Base-by-base conservation (phyloP, 1,140 invertebrate genomes). In the Drosophila lacteicornis region DNA sequence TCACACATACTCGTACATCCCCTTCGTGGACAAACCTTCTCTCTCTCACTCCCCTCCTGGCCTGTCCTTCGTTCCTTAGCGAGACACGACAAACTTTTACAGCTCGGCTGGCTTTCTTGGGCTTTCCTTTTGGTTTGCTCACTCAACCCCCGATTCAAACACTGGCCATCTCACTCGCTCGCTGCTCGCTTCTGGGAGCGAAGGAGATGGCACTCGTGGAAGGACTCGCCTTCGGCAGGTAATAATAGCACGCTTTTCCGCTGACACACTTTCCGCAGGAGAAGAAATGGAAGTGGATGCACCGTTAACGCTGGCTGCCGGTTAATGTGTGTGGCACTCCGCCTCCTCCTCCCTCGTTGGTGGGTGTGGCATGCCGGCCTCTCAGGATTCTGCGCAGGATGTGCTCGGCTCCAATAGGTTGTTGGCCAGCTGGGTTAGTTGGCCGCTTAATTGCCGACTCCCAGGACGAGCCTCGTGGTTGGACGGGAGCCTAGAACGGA, bases 341-440 rank as follows among this genome's bases (percentile, higher is more conserved):
- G 36, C 55, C 42, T 45, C 33, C 33, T 17, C 33, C 3, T 30
- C 45, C 13, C 42, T 40, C 36, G 8, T 7, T 1, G 36, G 82
- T 90, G 85, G 85, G 85, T 90, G 85, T 88, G 85, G 79, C 78
- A 66, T 70, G 46, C 38, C 58, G 47, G 30, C 17, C 25, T 65
- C 46, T 40, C 53, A 40, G 79, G 85, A 79, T 79, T 88, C 82
- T 88, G 85, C 85, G 85, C 85, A 88, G 75, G 81, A 43, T 80
- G 40, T 82, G 75, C 85, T 91, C 42, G 42, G 67, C 55, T 88
- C 70, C 81, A 84, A 88, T 88, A 90, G 85, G 85, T 87, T 83
- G 84, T 61, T 65, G 53, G 42, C 66, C 57, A 33, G 40, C 33
- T 62, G 62, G 57, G 57, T 53, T 62, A 66, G 70, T 76, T 77